phyloP scores from a whole-genome alignment of 1,140 invertebrate genomes.

The Macrotrachela quadricornifera region DNA sequence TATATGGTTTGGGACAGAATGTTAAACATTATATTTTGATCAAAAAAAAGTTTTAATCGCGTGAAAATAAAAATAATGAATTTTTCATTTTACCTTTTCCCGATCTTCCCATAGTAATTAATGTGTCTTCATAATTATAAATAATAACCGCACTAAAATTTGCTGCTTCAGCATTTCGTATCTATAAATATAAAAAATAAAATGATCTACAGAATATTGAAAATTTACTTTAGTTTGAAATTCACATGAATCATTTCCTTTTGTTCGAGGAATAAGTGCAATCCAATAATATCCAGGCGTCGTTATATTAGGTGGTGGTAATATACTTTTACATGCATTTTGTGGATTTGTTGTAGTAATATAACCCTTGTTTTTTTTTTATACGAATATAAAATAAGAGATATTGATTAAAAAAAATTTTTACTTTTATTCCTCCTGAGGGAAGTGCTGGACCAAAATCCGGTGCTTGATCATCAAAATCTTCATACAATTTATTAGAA shows the following conservation, averaged over 20 bases:
- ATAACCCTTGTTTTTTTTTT: slow-evolving; percentile 1
- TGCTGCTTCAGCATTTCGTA: slow-evolving; percentile 6
- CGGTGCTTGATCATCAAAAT: not conserved
- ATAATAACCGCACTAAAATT: slow-evolving; percentile 4
- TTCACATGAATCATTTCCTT: not conserved
- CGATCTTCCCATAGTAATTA: slow-evolving; percentile 1
- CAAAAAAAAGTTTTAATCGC: no score
- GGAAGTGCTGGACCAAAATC: not conserved
- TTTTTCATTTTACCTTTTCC: no score
- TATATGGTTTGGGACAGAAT: no score
- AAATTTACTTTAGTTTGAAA: not conserved
- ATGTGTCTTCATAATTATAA: slow-evolving; percentile 2
- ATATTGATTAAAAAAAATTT: not conserved
- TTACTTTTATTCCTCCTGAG: no score
- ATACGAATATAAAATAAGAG: not conserved
- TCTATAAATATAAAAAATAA: not conserved
- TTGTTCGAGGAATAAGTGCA: slow-evolving; percentile 5
- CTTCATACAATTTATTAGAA: no score
- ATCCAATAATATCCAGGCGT: not conserved
- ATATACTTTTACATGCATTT: slow-evolving; percentile 1
- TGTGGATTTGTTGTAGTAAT: not conserved
- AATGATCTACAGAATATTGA: not conserved
- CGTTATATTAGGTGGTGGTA: not conserved
- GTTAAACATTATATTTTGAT: no score
- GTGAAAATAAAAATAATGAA: no score